Percentiles rank a stretch among this genome's conserved stretches.
Evolutionary conservation across 2,113 vertebrate genomes (phyloP).

Genomic region (Callorhinus ursinus): DNA sequence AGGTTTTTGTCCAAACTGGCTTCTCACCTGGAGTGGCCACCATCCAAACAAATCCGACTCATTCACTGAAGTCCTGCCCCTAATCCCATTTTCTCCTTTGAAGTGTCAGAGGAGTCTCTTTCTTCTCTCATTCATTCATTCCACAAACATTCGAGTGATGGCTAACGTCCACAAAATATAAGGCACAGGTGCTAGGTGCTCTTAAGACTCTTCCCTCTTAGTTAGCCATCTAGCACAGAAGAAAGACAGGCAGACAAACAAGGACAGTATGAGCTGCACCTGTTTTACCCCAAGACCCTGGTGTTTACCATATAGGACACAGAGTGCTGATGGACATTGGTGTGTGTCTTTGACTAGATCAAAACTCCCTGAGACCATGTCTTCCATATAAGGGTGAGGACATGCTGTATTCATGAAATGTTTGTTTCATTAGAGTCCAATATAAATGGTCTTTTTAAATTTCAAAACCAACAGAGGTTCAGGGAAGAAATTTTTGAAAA

Average conservation of each 20-base stretch:
- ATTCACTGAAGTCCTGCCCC: background rate
- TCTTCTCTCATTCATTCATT: background rate
- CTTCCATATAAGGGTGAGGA: background rate
- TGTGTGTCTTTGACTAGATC: background rate
- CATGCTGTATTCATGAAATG: background rate
- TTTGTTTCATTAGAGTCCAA: background rate
- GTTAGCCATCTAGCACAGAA: background rate
- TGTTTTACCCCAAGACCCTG: background rate
- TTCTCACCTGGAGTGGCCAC: background rate
- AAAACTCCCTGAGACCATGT: background rate
- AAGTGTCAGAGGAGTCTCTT: background rate
- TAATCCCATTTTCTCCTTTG: background rate
- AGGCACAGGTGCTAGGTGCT: background rate
- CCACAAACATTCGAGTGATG: background rate
- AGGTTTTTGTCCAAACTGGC: background rate
- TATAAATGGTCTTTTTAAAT: background rate
- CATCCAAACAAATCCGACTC: background rate
- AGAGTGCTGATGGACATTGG: accelerated
- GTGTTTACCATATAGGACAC: background rate
- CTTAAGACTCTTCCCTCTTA: background rate
- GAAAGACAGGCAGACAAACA: background rate
- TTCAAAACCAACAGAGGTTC: background rate
- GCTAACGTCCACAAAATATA: background rate
- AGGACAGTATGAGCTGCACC: background rate
- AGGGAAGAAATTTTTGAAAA: constrained; percentile 6